Evolutionary conservation across 1,140 invertebrate genomes (phyloP), one percentile per base, ranked within the genome.

Genomic region (Drosophila nasuta): DNA sequence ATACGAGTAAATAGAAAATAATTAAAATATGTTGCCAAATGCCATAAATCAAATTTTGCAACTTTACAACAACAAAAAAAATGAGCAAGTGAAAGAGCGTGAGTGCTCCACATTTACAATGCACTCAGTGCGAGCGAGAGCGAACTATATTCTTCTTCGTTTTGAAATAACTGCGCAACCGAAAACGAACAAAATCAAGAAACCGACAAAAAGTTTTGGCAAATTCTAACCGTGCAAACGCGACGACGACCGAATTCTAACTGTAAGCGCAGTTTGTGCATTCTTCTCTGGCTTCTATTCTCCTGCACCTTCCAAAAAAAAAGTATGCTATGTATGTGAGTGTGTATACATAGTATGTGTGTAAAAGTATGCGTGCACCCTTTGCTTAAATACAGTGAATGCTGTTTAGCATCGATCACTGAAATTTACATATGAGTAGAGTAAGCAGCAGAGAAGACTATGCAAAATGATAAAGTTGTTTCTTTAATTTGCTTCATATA

Each of bases 211-310:
- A 38, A 11, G 13, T 38, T 11, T 10, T 41, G 8, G 30, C 49
- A 38, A 58, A 58, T 48, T 15, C 1, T 51, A 72, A 72, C 60
- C 60, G 46, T 59, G 69, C 69, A 58, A 49, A 51, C 58, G 52
- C 67, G 15, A 49, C 67, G 43, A 70, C 59, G 66, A 75, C 43
- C 59, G 11, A 13, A 45, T 63, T 46, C 59, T 75, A 71, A 75
- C 73, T 75, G 73, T 75, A 75, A 75, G 43, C 52, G 57, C 67
- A 51, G 57, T 38, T 38, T 43, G 41, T 10, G 8, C 35, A 38
- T 52, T 20, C 49, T 52, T 52, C n/a, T 52, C 3, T 20, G 4
- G 1, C 48, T 30, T 3, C 35, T 38, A 38, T 38, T 38, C 30
- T 33, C 20, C 20, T 25, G 20, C 3, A 25, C 20, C 20, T 25